phyloP scores from a whole-genome alignment of 2,888 invertebrate genomes.

The Pollenia griseotomentosa region DNA sequence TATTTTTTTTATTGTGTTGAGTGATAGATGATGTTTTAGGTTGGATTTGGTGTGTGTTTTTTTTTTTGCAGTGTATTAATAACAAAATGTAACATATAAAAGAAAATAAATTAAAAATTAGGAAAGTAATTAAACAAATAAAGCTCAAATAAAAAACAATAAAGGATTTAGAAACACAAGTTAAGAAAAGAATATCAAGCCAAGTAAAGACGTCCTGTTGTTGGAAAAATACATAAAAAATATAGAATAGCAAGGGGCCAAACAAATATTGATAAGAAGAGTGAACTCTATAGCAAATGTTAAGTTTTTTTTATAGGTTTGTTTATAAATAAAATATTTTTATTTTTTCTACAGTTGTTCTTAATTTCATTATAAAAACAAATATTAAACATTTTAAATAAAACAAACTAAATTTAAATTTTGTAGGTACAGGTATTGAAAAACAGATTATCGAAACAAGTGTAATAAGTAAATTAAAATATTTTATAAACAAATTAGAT shows the following conservation, averaged over 20 bases:
- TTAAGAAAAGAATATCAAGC: constrained; percentile 56
- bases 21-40: constrained; percentile 63
- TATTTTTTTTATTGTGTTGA: constrained; percentile 65
- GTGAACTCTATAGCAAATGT: constrained; percentile 12
- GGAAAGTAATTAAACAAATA: constrained; percentile 65
- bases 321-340: too few relatives aligned
- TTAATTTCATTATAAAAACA: too few relatives aligned
- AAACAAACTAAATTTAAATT: too few relatives aligned
- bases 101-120: constrained; percentile 73
- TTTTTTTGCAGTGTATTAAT: constrained; percentile 75
- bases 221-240: neutral
- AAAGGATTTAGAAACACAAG: constrained; percentile 52
- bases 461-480: too few relatives aligned
- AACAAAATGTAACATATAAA: constrained; percentile 76
- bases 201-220: neutral
- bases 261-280: constrained; percentile 15
- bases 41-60: constrained; percentile 31
- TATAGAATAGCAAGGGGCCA: constrained; percentile 2
- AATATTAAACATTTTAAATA: too few relatives aligned
- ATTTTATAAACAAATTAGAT: too few relatives aligned
- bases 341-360: too few relatives aligned
- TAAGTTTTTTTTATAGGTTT: neutral
- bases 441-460: too few relatives aligned
- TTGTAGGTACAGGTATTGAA: too few relatives aligned
- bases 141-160: constrained; percentile 61